These are phyloP conservation scores for Meliscaeva auricollis DNA, from an alignment of 2,888 invertebrate species.

Conservation along the genomic window DNA sequence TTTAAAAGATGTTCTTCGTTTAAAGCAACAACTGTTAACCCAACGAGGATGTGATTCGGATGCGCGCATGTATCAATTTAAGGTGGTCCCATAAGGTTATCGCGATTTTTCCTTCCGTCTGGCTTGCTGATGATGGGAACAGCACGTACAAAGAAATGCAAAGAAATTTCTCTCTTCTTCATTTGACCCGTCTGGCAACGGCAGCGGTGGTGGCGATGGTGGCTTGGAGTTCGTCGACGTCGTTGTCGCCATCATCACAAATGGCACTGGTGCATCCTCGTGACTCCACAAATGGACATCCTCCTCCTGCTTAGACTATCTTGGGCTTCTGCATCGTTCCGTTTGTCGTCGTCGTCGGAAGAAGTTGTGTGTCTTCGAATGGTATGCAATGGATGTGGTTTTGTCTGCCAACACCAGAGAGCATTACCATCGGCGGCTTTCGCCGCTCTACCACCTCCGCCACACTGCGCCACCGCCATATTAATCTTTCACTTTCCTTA, in stretches of 20 bases:
- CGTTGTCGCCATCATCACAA: slow-evolving; percentile 24
- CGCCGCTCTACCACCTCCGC: slow-evolving; percentile 37
- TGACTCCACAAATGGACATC: slow-evolving; percentile 66
- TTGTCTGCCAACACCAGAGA: slow-evolving; percentile 1
- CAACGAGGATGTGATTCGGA: slow-evolving; percentile 44
- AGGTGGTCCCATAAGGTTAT: slow-evolving; percentile 68
- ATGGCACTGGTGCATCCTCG: slow-evolving; percentile 71
- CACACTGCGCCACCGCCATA: slow-evolving; percentile 29
- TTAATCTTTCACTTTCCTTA: slow-evolving; percentile 73
- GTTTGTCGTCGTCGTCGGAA: not conserved
- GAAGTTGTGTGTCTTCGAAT: slow-evolving; percentile 35
- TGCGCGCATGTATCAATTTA: slow-evolving; percentile 62
- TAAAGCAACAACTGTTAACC: slow-evolving; percentile 28
- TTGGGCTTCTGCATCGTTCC: slow-evolving; percentile 14
- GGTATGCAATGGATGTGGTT: slow-evolving; percentile 50
- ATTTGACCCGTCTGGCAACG: slow-evolving; percentile 45
- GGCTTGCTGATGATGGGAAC: slow-evolving; percentile 7
- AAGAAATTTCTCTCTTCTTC: slow-evolving; percentile 63
- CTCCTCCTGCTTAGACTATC: slow-evolving; percentile 35
- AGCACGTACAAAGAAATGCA: slow-evolving; percentile 38
- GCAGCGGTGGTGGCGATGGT: not conserved
- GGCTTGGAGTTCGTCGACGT: slow-evolving; percentile 4
- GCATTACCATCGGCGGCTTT: slow-evolving; percentile 59
- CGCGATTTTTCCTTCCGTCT: slow-evolving; percentile 59
- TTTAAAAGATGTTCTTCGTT: slow-evolving; percentile 36